These are phyloP conservation scores for Diceros bicornis DNA, from an alignment of 2,797 vertebrate genomes.

Conservation along the genomic window DNA sequence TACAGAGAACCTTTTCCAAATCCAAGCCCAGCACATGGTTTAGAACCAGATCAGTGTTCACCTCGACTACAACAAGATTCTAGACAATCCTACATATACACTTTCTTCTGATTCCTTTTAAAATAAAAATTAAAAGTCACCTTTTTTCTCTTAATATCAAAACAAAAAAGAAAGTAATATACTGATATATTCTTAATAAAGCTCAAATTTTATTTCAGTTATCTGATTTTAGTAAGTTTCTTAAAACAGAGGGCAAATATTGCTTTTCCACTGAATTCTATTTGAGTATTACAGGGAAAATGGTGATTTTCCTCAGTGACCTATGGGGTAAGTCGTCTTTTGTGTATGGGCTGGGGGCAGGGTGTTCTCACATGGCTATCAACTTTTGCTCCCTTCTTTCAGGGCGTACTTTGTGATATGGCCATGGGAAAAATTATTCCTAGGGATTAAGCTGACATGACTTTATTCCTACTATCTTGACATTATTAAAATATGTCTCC, in stretches of 20 bases:
- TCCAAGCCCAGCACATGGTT: not conserved
- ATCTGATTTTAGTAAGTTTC: not conserved
- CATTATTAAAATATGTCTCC: not conserved
- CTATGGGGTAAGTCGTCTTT: not conserved
- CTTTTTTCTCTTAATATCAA: constrained; percentile 23
- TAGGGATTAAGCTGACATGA: not conserved
- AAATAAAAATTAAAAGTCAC: not conserved
- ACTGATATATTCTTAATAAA: not conserved
- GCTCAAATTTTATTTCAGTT: not conserved
- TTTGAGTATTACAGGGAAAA: not conserved
- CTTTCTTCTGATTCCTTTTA: not conserved
- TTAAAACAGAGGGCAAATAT: constrained; percentile 8
- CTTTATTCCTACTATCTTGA: not conserved
- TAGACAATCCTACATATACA: not conserved
- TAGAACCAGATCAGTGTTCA: not conserved
- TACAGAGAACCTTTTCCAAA: not conserved
- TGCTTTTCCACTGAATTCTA: constrained; percentile 10
- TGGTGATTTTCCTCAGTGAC: not conserved
- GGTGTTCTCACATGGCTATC: not conserved
- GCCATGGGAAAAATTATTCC: not conserved
- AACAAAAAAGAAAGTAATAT: not conserved
- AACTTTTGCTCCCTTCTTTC: not conserved
- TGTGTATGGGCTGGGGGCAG: too few species aligned
- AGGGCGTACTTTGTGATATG: not conserved
- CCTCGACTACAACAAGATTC: not conserved